Evolutionary conservation across 2,888 invertebrate genomes (phyloP).

Genomic region (Ochropacha duplaris): DNA sequence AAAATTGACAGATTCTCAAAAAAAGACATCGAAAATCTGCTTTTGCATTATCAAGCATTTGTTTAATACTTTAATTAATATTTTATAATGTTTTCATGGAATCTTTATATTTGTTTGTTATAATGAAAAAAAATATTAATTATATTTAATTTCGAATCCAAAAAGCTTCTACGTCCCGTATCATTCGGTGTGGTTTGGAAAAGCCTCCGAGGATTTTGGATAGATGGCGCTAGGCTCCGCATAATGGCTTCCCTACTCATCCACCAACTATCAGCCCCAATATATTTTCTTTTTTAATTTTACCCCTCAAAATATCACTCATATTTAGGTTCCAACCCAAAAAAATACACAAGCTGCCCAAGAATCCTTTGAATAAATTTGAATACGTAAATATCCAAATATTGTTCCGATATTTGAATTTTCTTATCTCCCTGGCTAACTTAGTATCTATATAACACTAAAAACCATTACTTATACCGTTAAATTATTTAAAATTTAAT

Average conservation of each 20-base stretch:
- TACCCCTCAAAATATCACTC: slow-evolving; percentile 20
- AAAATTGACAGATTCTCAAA: no score
- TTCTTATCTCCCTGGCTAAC: slow-evolving; percentile 40
- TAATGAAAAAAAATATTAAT: slow-evolving; percentile 15
- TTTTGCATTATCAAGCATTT: no score
- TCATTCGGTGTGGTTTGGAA: slow-evolving; percentile 70
- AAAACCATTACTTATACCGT: slow-evolving; percentile 10
- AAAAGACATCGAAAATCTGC: no score
- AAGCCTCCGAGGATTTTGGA: slow-evolving; percentile 79
- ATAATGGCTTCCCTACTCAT: slow-evolving; percentile 55
- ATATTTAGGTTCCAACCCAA: slow-evolving; percentile 12
- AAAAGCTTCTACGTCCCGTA: slow-evolving; percentile 66
- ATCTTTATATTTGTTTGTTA: background rate
- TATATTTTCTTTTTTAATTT: slow-evolving; percentile 39
- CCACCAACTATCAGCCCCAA: slow-evolving; percentile 33
- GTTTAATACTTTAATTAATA: no score
- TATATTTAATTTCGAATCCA: slow-evolving; percentile 28
- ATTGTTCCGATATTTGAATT: slow-evolving; percentile 28
- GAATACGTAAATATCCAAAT: slow-evolving; percentile 40
- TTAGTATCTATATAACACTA: slow-evolving; percentile 23
- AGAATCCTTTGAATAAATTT: slow-evolving; percentile 50
- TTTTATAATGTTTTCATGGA: background rate
- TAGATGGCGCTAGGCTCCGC: slow-evolving; percentile 78
- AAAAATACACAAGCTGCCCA: slow-evolving; percentile 29
- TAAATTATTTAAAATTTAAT: background rate